phyloP scores from a whole-genome alignment of 2,888 invertebrate genomes.

The Dynastes hyllus region DNA sequence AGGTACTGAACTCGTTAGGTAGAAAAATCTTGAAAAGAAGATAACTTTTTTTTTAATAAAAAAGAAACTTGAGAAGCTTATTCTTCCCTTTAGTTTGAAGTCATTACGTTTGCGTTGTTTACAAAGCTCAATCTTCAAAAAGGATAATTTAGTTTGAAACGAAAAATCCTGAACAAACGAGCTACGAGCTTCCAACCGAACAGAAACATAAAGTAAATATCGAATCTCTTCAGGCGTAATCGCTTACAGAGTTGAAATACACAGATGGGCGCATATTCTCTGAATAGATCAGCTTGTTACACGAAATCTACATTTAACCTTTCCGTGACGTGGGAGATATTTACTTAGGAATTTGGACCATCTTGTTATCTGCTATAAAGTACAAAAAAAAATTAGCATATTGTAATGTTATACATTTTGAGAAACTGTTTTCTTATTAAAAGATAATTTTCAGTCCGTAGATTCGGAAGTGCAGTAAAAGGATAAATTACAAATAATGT shows the following conservation, averaged over 20 bases:
- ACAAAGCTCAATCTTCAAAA: background rate
- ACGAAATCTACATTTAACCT: slow-evolving; percentile 28
- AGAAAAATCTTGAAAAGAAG: background rate
- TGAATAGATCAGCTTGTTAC: background rate
- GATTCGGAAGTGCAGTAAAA: no score
- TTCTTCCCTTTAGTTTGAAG: background rate
- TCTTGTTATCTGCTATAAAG: background rate
- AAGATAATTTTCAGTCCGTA: background rate
- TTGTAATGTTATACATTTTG: background rate
- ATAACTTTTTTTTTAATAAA: background rate
- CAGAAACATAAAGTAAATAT: slow-evolving; percentile 9
- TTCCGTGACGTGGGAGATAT: slow-evolving; percentile 18
- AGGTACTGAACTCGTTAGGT: no score
- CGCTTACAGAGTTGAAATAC: background rate
- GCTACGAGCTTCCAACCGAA: background rate
- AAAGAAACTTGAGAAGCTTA: background rate
- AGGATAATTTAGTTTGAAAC: background rate
- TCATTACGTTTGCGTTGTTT: background rate
- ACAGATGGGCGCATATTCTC: background rate
- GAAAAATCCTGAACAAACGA: background rate
- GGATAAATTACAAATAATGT: no score
- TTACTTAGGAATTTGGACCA: slow-evolving; percentile 1
- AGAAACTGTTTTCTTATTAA: background rate
- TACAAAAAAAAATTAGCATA: background rate
- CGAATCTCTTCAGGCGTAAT: background rate